These are phyloP conservation scores for Phrynocephalus guinanensis DNA, from an alignment of 2,797 vertebrate genomes.

Conservation along the genomic window DNA sequence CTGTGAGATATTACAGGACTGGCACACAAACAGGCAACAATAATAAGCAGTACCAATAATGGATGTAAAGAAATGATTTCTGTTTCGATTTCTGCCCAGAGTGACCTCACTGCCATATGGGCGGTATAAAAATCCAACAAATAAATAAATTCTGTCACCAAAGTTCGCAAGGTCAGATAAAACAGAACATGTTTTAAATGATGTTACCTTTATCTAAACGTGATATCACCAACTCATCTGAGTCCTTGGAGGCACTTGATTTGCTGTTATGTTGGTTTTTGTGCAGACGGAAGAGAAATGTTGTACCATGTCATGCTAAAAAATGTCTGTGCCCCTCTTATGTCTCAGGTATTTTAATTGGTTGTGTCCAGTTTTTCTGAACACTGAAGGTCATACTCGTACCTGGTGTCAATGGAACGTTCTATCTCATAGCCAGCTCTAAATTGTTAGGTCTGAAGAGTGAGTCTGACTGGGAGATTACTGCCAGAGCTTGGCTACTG, in stretches of 20 bases:
- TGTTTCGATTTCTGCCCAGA: background rate
- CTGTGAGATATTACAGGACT: background rate
- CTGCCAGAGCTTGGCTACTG: too few species aligned
- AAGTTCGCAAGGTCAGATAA: background rate
- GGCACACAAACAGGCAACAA: background rate
- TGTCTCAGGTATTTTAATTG: background rate
- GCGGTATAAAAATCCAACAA: too few species aligned
- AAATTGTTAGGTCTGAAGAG: background rate
- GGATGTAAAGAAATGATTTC: background rate
- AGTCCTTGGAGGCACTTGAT: background rate
- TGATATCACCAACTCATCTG: background rate
- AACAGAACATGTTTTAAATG: background rate
- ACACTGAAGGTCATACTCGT: too few species aligned
- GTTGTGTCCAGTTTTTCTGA: background rate
- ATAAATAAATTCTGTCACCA: background rate
- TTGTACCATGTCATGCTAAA: too few species aligned
- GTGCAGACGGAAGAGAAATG: too few species aligned
- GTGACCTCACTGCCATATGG: too few species aligned
- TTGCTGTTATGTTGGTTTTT: too few species aligned
- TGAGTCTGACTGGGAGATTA: background rate
- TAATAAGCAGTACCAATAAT: background rate
- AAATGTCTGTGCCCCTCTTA: background rate
- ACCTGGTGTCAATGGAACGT: background rate
- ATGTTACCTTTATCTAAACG: background rate
- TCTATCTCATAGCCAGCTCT: background rate